phyloP scores from a whole-genome alignment of 2,888 invertebrate species.

The Rhopalosiphum nymphaeae region DNA sequence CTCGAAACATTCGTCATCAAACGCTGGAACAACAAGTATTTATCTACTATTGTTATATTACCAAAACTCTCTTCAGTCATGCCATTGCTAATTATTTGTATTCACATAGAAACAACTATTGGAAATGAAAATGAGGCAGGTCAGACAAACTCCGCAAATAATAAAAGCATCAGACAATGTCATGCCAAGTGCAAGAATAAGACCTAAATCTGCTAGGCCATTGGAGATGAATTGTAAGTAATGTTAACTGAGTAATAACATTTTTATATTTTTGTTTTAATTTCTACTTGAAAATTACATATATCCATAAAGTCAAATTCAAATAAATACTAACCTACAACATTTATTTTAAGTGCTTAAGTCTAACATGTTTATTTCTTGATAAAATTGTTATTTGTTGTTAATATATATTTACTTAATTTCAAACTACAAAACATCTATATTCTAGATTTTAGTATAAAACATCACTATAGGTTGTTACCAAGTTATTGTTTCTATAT shows the following conservation, averaged over 20 bases:
- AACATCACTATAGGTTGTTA: background rate
- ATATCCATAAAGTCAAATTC: background rate
- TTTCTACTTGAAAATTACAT: background rate
- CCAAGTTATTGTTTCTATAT: background rate
- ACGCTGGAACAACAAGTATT: slow-evolving; percentile 89
- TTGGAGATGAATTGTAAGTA: slow-evolving; percentile 79
- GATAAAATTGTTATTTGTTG: background rate
- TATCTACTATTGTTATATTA: background rate
- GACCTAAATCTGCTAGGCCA: slow-evolving; percentile 66
- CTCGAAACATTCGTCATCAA: slow-evolving; percentile 78
- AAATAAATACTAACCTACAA: background rate
- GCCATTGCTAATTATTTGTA: background rate
- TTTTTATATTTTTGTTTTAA: background rate
- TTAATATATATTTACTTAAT: too few species aligned
- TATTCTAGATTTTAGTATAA: too few species aligned
- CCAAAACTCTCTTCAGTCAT: background rate
- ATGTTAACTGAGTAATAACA: background rate
- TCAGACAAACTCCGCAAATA: slow-evolving; percentile 86
- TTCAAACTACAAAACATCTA: too few species aligned
- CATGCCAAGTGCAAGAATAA: slow-evolving; percentile 66
- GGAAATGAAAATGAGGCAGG: slow-evolving; percentile 90
- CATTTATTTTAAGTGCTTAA: background rate
- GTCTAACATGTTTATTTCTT: background rate
- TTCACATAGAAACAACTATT: slow-evolving; percentile 82
- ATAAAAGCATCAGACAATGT: slow-evolving; percentile 83